Evolutionary conservation across 2,888 invertebrate genomes (phyloP).

Genomic region (Pheosia tremula): DNA sequence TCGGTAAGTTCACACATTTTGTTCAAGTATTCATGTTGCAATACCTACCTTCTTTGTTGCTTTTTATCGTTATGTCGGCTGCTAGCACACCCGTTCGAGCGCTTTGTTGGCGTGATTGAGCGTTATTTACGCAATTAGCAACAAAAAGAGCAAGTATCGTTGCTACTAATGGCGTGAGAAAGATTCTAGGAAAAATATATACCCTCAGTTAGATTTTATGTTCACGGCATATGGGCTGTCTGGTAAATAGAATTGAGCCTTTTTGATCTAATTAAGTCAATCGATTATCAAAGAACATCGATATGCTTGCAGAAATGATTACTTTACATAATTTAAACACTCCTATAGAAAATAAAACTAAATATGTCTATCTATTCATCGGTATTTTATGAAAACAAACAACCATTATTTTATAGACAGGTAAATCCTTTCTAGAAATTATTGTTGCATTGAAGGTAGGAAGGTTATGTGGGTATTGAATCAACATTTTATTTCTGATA

Average conservation of each 20-base stretch:
- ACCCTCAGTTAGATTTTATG: background rate
- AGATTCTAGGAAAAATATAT: constrained; percentile 32
- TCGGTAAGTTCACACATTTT: constrained; percentile 60
- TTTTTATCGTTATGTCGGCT: constrained; percentile 48
- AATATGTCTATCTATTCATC: no score
- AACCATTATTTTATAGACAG: background rate
- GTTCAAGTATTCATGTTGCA: constrained; percentile 42
- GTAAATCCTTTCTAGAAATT: background rate
- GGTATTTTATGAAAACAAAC: no score
- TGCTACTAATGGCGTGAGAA: constrained; percentile 24
- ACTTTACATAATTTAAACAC: no score
- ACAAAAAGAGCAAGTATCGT: constrained; percentile 37
- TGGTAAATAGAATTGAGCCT: background rate
- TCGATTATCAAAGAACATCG: background rate
- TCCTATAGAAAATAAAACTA: no score
- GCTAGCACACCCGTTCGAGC: constrained; percentile 29
- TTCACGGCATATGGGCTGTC: background rate
- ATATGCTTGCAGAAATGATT: background rate
- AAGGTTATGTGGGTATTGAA: constrained; percentile 2
- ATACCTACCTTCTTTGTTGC: constrained; percentile 55
- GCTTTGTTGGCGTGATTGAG: constrained; percentile 47
- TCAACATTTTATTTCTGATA: background rate
- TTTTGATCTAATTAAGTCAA: background rate
- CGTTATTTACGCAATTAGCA: constrained; percentile 48
- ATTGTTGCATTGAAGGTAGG: background rate